Evolutionary conservation across 2,113 vertebrate genomes (phyloP).

Genomic region (Pelmatolapia mariae): DNA sequence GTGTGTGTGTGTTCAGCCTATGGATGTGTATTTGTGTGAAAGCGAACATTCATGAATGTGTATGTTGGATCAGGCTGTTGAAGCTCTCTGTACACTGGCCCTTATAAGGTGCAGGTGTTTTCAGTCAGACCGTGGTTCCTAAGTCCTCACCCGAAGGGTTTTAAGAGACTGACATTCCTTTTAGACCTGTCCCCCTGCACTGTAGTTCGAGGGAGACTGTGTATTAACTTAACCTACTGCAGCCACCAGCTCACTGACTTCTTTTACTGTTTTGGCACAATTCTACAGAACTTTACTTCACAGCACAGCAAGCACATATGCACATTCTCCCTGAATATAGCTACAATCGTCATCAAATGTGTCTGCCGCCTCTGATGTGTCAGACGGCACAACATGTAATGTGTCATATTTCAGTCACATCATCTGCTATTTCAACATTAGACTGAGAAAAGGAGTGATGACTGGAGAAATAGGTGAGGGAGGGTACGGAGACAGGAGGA

Average conservation of each 20-base stretch:
- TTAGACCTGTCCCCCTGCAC: slow-evolving; percentile 38
- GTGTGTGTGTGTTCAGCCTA: not conserved
- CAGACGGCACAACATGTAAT: not conserved
- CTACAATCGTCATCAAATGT: not conserved
- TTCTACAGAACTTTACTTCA: not conserved
- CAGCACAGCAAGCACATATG: not conserved
- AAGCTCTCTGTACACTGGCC: slow-evolving; percentile 34
- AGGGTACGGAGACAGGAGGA: slow-evolving; percentile 2
- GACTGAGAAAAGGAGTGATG: not conserved
- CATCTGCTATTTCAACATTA: not conserved
- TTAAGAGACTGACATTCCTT: slow-evolving; percentile 61
- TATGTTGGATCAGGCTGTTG: slow-evolving; percentile 55
- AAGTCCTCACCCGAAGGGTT: slow-evolving; percentile 50
- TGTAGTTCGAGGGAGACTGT: not conserved
- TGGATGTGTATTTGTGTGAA: slow-evolving; percentile 46
- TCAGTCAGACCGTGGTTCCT: slow-evolving; percentile 61
- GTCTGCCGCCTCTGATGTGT: not conserved
- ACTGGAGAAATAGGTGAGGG: not conserved
- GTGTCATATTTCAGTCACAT: slow-evolving; percentile 6
- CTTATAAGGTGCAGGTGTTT: slow-evolving; percentile 65
- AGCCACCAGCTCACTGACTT: slow-evolving; percentile 16
- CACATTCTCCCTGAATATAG: not conserved
- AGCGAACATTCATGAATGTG: slow-evolving; percentile 56
- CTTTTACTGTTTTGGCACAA: not conserved
- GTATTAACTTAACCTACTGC: slow-evolving; percentile 3